phyloP scores from a whole-genome alignment of 2,797 vertebrate genomes.

The Aplochiton taeniatus region DNA sequence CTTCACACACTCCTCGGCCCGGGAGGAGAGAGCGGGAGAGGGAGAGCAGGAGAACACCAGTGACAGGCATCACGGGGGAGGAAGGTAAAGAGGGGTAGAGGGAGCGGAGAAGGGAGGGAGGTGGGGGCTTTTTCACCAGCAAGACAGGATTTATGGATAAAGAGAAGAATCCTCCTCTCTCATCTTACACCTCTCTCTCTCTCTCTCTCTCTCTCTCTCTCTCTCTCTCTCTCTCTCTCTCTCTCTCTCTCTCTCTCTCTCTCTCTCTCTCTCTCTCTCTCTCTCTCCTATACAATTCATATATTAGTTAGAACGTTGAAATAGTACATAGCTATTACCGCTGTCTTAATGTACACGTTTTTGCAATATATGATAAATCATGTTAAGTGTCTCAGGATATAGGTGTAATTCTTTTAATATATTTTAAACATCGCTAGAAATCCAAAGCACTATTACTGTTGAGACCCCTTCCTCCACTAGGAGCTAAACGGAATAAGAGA shows the following conservation, averaged over 20 bases:
- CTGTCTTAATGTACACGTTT: conserved; percentile 55
- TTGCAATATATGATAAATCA: conserved; percentile 75
- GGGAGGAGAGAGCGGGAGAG: conserved; percentile 49
- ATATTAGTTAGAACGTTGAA: conserved; percentile 56
- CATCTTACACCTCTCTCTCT: conserved; percentile 19
- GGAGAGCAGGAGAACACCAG: conserved; percentile 61
- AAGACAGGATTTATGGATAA: conserved; percentile 70
- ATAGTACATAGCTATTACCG: conserved; percentile 58
- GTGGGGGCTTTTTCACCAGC: conserved; percentile 60
- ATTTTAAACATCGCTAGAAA: too few relatives aligned
- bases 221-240: conserved; percentile 6
- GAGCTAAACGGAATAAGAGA: conserved; percentile 59
- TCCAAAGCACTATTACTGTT: conserved; percentile 22
- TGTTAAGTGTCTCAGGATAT: conserved; percentile 65
- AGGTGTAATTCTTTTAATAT: too few relatives aligned
- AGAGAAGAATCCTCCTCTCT: conserved; percentile 63
- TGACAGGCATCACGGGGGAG: conserved; percentile 70
- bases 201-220: conserved; percentile 58
- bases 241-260: background rate
- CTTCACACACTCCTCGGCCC: conserved; percentile 77
- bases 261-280: conserved; percentile 22
- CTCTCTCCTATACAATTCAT: conserved; percentile 66
- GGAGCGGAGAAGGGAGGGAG: conserved; percentile 14
- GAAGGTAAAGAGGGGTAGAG: conserved; percentile 19
- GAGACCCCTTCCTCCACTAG: conserved; percentile 63